phyloP scores from a whole-genome alignment of 2,113 vertebrate genomes.

The Euleptes europaea region DNA sequence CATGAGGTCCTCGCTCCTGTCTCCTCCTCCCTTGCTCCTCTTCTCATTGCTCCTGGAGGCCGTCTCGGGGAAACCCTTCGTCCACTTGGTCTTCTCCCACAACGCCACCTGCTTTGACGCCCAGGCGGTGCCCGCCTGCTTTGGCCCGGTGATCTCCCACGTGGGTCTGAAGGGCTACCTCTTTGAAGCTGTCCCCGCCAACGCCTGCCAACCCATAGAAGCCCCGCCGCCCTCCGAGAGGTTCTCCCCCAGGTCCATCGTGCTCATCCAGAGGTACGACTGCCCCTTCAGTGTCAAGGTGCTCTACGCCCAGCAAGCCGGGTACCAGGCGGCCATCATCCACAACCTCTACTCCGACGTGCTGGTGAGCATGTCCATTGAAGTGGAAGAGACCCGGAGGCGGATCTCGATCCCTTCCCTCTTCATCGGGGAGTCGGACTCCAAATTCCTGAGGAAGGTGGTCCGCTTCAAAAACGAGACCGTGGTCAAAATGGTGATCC shows the following conservation, averaged over 20 bases:
- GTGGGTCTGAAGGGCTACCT: conserved; percentile 77
- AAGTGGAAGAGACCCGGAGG: conserved; percentile 69
- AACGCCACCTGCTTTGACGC: conserved; percentile 72
- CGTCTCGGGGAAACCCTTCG: background rate
- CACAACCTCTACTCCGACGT: conserved; percentile 81
- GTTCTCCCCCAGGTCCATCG: conserved; percentile 70
- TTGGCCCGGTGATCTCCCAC: conserved; percentile 71
- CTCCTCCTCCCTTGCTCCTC: background rate
- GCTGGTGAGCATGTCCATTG: conserved; percentile 79
- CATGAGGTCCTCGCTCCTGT: background rate
- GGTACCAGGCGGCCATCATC: conserved; percentile 80
- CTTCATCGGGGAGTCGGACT: conserved; percentile 71
- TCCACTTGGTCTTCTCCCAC: conserved; percentile 16
- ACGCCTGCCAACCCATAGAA: conserved; percentile 77
- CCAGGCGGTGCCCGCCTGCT: conserved; percentile 78
- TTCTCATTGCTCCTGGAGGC: conserved; percentile 12
- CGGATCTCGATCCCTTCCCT: conserved; percentile 82
- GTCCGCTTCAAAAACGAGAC: conserved; percentile 42
- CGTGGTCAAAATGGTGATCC: conserved; percentile 76
- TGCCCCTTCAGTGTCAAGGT: conserved; percentile 87
- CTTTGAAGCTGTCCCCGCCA: conserved; percentile 74
- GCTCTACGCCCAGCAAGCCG: conserved; percentile 83
- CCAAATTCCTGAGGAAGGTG: conserved; percentile 37
- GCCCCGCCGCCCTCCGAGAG: conserved; percentile 68
- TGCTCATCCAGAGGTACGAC: conserved; percentile 79